Conservation (phyloP, 2,888 invertebrate genomes). For the Cantharis rufa region DNA sequence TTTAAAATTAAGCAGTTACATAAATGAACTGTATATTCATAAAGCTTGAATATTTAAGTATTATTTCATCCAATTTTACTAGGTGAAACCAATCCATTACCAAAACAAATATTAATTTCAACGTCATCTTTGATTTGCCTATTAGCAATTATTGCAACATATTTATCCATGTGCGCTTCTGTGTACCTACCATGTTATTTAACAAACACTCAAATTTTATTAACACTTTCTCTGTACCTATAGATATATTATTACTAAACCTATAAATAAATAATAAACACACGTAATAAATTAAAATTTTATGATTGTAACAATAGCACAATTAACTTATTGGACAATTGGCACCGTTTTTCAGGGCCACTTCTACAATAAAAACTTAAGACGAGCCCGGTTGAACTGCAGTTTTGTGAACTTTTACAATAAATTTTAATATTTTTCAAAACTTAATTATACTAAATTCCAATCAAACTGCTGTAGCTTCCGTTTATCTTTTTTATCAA, state of each 20-base stretch:
- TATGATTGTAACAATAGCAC: not conserved
- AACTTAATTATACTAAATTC: no score
- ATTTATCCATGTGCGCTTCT: not conserved
- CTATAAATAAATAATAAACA: not conserved
- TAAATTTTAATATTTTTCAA: no score
- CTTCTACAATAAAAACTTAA: no score
- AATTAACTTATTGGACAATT: not conserved
- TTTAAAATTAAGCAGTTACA: not conserved
- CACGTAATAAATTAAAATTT: not conserved
- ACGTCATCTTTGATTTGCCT: not conserved
- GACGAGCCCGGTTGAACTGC: no score
- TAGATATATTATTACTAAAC: not conserved
- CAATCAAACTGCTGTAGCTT: no score
- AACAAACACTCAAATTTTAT: not conserved
- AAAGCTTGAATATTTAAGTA: not conserved
- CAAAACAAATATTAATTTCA: not conserved
- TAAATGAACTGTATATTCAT: not conserved
- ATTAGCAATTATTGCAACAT: not conserved
- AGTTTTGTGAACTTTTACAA: no score
- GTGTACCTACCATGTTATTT: not conserved
- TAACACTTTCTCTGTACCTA: not conserved
- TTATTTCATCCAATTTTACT: not conserved
- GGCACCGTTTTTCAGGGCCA: no score
- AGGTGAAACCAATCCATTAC: not conserved
- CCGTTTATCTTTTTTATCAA: no score